phyloP scores from a whole-genome alignment of 2,888 invertebrate species.

The Cataglyphis livida region DNA sequence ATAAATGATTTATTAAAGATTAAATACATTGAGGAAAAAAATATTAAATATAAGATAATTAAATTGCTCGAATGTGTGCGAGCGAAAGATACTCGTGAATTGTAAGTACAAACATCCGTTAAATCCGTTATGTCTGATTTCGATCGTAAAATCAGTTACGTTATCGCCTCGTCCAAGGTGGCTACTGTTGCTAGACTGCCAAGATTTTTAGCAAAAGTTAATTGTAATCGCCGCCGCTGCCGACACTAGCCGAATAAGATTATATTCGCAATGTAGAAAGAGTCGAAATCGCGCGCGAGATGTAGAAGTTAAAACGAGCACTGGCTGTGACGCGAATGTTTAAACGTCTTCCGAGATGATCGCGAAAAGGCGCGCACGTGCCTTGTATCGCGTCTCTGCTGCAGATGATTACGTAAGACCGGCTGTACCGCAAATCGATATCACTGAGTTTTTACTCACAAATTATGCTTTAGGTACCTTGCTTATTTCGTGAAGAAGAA shows the following conservation, averaged over 20 bases:
- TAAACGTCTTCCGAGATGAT: conserved; percentile 39
- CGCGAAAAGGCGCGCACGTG: conserved; percentile 57
- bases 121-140: background rate
- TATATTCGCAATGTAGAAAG: conserved; percentile 10
- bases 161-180: conserved; percentile 19
- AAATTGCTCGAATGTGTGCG: background rate
- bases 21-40: background rate
- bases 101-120: conserved; percentile 10
- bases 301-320: conserved; percentile 24
- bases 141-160: conserved; percentile 67
- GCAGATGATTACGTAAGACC: conserved; percentile 62
- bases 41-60: background rate
- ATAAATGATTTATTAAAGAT: conserved; percentile 1
- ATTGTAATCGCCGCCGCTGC: conserved; percentile 51
- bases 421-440: conserved; percentile 53
- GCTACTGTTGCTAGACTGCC: conserved; percentile 52
- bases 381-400: conserved; percentile 45
- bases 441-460: conserved; percentile 14
- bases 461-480: background rate
- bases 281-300: conserved; percentile 4
- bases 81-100: conserved; percentile 8
- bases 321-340: background rate
- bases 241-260: background rate
- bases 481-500: background rate
- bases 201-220: conserved; percentile 65